phyloP scores from a whole-genome alignment of 2,797 vertebrate genomes.

The Melanotaenia pygmaea region DNA sequence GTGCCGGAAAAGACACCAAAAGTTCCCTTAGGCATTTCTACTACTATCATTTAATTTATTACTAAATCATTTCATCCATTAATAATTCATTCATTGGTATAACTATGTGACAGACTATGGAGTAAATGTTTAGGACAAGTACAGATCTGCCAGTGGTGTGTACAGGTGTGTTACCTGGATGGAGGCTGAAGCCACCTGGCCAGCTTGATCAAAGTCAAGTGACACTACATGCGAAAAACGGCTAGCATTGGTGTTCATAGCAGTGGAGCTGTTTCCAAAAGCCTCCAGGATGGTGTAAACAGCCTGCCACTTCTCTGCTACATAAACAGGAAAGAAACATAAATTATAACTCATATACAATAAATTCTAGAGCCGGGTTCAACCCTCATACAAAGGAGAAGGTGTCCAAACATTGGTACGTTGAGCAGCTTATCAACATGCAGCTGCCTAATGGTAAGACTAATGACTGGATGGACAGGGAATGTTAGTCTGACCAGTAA shows the following conservation, averaged over 20 bases:
- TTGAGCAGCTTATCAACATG: too few relatives aligned
- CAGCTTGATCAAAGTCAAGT: slow-evolving; percentile 96
- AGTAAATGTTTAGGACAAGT: neutral
- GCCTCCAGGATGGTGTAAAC: slow-evolving; percentile 95
- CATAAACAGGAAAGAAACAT: neutral
- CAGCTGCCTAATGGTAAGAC: too few relatives aligned
- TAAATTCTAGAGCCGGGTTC: too few relatives aligned
- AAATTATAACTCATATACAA: neutral
- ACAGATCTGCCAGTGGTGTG: neutral
- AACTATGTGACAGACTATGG: too few relatives aligned
- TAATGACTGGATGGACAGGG: too few relatives aligned
- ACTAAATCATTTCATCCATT: too few relatives aligned
- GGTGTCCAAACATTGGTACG: too few relatives aligned
- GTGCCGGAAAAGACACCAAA: neutral
- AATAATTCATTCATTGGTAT: too few relatives aligned
- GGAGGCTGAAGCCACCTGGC: slow-evolving; percentile 96
- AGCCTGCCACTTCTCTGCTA: slow-evolving; percentile 98
- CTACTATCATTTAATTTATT: too few relatives aligned
- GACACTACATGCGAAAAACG: slow-evolving; percentile 97
- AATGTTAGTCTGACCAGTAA: too few relatives aligned
- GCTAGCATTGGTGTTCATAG: slow-evolving; percentile 92
- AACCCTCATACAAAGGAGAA: too few relatives aligned
- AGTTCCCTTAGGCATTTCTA: neutral
- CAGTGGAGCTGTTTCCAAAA: slow-evolving; percentile 92
- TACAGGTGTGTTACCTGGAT: slow-evolving; percentile 86